Conservation (phyloP, 2,113 vertebrate species). For the Semnopithecus entellus region DNA sequence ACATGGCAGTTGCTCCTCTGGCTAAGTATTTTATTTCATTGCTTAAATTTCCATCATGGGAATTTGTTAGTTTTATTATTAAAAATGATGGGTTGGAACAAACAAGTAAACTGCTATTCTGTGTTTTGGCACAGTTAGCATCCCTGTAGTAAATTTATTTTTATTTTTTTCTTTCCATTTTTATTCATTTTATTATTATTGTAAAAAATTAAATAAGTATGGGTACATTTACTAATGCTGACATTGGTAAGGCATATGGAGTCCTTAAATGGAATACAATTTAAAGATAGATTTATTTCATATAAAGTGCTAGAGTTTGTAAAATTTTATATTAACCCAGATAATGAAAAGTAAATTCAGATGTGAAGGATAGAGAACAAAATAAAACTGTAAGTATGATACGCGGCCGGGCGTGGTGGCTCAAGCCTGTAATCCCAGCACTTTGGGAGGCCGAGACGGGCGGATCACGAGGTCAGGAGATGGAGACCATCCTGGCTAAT, state of each 20-base stretch:
- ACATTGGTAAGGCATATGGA: background rate
- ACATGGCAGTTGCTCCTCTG: background rate
- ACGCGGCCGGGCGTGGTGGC: too few species aligned
- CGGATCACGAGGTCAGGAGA: too few species aligned
- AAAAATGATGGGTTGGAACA: conserved; percentile 5
- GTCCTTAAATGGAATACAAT: background rate
- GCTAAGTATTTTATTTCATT: conserved; percentile 32
- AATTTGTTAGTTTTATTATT: conserved; percentile 33
- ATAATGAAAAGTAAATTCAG: background rate
- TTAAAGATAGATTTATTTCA: background rate
- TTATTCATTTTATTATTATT: background rate
- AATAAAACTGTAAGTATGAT: background rate
- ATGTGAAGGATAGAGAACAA: background rate
- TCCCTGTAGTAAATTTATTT: background rate
- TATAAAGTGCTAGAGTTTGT: background rate
- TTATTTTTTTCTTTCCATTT: background rate
- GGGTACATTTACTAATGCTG: background rate
- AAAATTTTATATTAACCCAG: background rate
- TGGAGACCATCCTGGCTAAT: too few species aligned
- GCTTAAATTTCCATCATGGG: background rate
- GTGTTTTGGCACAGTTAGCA: background rate
- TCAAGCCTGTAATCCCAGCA: too few species aligned
- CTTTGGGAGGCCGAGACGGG: too few species aligned
- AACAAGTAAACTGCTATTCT: background rate
- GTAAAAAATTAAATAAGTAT: background rate